Percentiles rank a stretch among this genome's conserved stretches.
Evolutionary conservation across 1,140 invertebrate species (phyloP).

Genomic region (Drosophila ironensis): DNA sequence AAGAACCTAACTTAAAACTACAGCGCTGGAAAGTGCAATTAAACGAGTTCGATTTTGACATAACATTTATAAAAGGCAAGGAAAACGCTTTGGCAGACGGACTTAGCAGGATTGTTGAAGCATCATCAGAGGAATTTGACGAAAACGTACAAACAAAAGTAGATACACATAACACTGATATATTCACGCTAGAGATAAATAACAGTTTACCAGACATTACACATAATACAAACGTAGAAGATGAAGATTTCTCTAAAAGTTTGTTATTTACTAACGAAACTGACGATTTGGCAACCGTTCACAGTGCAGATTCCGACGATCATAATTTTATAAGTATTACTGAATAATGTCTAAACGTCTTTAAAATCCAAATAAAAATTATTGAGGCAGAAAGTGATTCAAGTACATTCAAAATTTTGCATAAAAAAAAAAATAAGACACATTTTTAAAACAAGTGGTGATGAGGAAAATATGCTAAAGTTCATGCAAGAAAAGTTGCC

Average conservation of each 20-base stretch:
- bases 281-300: too few species aligned
- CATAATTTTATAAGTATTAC: background rate
- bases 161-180: too few species aligned
- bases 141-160: too few species aligned
- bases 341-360: constrained; percentile 7
- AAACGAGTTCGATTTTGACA: constrained; percentile 22
- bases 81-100: constrained; percentile 13
- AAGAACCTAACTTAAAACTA: constrained; percentile 9
- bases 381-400: constrained; percentile 1
- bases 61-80: constrained; percentile 28
- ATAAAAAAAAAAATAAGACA: constrained; percentile 6
- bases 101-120: constrained; percentile 12
- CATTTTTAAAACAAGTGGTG: background rate
- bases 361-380: background rate
- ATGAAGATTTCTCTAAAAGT: too few species aligned
- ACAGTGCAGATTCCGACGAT: constrained; percentile 1
- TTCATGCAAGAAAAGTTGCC: constrained; percentile 1
- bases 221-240: too few species aligned
- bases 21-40: constrained; percentile 24
- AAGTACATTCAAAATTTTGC: constrained; percentile 8
- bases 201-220: too few species aligned
- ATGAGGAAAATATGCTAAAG: constrained; percentile 1
- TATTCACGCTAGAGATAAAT: too few species aligned
- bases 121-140: too few species aligned
- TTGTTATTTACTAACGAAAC: too few species aligned